Evolutionary conservation across 2,888 invertebrate species (phyloP).

Genomic region (Hyalella azteca): DNA sequence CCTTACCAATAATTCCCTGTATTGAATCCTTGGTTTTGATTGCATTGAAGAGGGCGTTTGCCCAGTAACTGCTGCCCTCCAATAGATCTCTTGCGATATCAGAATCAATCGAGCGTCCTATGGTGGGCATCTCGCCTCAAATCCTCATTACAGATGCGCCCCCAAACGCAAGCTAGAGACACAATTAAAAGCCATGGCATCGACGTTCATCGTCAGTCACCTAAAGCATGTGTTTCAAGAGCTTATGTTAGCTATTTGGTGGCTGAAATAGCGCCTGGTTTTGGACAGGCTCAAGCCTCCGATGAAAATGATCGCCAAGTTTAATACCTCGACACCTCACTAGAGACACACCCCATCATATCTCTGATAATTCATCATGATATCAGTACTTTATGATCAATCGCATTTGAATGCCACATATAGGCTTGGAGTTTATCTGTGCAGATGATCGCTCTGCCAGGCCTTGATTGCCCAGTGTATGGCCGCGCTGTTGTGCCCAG

Average conservation of each 20-base stretch:
- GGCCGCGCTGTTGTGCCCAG: background rate
- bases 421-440: background rate
- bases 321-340: slow-evolving; percentile 18
- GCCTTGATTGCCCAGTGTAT: slow-evolving; percentile 12
- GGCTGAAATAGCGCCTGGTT: background rate
- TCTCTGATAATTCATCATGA: slow-evolving; percentile 28
- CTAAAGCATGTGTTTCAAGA: slow-evolving; percentile 1
- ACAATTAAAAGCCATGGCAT: slow-evolving; percentile 8
- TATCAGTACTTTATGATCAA: slow-evolving; percentile 31
- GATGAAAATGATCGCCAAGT: background rate
- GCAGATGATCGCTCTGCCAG: background rate
- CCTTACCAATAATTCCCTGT: no score
- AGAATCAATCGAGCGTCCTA: slow-evolving; percentile 4
- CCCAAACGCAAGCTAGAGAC: background rate
- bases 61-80: background rate
- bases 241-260: slow-evolving; percentile 1
- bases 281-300: background rate
- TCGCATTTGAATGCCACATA: slow-evolving; percentile 28
- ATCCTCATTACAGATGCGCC: slow-evolving; percentile 4
- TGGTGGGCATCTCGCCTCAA: background rate
- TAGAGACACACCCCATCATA: slow-evolving; percentile 3
- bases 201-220: slow-evolving; percentile 27
- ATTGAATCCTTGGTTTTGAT: no score
- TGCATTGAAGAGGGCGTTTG: background rate
- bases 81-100: slow-evolving; percentile 8